phyloP scores from a whole-genome alignment of 2,797 vertebrate species.

The Protosalanx chinensis region DNA sequence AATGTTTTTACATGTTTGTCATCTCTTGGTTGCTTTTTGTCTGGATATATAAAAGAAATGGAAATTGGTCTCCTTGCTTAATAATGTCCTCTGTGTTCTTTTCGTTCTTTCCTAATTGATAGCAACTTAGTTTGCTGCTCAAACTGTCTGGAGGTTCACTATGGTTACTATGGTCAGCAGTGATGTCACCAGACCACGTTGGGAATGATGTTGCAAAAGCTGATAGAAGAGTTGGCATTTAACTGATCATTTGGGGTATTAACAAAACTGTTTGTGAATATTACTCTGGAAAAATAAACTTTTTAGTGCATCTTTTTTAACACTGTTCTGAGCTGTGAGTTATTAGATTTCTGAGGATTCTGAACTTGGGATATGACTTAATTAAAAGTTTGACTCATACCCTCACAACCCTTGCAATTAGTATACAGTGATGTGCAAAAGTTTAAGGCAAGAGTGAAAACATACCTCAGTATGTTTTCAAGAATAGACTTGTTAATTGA shows the following conservation, averaged over 20 bases:
- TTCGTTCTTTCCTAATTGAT: not conserved
- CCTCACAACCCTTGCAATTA: no score
- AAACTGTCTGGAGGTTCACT: not conserved
- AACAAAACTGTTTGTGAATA: conserved; percentile 16
- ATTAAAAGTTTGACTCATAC: no score
- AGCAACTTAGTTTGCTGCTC: not conserved
- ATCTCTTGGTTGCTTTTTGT: conserved; percentile 18
- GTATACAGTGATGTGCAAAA: no score
- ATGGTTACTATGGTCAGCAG: conserved; percentile 1
- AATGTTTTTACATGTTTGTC: conserved; percentile 60
- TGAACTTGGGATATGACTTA: not conserved
- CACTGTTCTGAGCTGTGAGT: not conserved
- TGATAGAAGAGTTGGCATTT: conserved; percentile 6
- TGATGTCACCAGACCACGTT: not conserved
- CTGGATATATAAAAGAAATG: conserved; percentile 3
- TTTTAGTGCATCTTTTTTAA: conserved; percentile 18
- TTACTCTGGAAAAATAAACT: conserved; percentile 16
- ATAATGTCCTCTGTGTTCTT: conserved; percentile 7
- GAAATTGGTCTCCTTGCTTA: conserved; percentile 24
- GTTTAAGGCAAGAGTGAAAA: no score
- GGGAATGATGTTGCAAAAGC: not conserved
- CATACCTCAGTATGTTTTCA: no score
- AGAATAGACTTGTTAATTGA: no score
- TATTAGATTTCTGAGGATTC: not conserved
- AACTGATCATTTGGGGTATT: conserved; percentile 9